phyloP scores from a whole-genome alignment of 2,113 vertebrate species.

The Hemiscyllium ocellatum region DNA sequence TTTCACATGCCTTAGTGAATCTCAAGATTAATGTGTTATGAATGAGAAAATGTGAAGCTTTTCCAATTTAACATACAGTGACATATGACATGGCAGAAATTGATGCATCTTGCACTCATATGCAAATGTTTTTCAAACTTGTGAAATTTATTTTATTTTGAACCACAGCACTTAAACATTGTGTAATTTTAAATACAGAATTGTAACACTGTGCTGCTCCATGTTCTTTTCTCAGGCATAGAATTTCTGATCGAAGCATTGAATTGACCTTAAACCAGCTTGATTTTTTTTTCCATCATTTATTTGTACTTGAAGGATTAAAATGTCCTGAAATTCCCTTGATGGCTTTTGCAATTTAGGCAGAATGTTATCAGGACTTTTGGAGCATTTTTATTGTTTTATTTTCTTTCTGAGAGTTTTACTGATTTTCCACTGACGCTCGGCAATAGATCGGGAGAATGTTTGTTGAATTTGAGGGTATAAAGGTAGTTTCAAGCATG shows the following conservation, averaged over 20 bases:
- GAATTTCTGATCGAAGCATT: not conserved
- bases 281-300: not conserved
- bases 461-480: not conserved
- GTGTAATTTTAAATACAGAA: not conserved
- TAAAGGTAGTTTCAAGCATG: not conserved
- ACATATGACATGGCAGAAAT: not conserved
- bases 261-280: not conserved
- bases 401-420: not conserved
- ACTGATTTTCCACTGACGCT: not conserved
- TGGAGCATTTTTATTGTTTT: not conserved
- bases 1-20: too few relatives aligned
- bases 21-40: not conserved
- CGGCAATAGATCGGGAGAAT: not conserved
- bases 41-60: not conserved
- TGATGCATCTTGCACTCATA: not conserved
- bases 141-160: not conserved
- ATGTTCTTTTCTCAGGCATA: not conserved
- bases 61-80: not conserved
- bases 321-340: not conserved
- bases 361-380: not conserved
- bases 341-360: not conserved
- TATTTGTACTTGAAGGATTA: not conserved
- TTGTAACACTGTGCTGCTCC: not conserved
- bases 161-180: not conserved
- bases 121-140: not conserved